These are phyloP conservation scores for Periphyllus acericola DNA, from an alignment of 2,888 invertebrate species.

Conservation along the genomic window DNA sequence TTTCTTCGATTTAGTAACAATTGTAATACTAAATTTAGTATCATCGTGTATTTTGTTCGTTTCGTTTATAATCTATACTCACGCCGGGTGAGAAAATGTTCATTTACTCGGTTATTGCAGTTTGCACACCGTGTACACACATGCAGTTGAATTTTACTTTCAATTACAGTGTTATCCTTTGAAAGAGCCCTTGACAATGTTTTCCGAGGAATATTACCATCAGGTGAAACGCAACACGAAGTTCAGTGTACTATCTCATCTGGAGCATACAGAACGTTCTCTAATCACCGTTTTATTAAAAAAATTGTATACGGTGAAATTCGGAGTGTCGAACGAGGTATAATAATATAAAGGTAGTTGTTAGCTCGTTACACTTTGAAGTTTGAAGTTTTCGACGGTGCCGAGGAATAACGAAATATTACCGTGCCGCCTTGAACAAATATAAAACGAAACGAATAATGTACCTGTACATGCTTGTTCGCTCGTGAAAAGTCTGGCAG, in stretches of 20 bases:
- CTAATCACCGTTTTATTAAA: conserved; percentile 28
- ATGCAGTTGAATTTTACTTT: too few relatives aligned
- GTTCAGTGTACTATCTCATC: background rate
- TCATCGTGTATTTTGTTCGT: too few relatives aligned
- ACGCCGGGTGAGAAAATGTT: too few relatives aligned
- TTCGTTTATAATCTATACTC: too few relatives aligned
- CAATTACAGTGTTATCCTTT: too few relatives aligned
- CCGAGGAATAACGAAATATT: background rate
- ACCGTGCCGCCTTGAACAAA: background rate
- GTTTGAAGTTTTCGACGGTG: background rate
- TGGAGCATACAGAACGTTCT: background rate
- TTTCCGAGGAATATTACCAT: background rate
- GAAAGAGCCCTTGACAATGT: background rate
- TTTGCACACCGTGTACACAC: too few relatives aligned
- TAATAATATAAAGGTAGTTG: background rate
- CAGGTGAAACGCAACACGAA: background rate
- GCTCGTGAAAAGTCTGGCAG: background rate
- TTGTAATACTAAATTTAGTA: too few relatives aligned
- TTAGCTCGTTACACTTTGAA: background rate
- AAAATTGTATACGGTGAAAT: background rate
- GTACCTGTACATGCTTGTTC: background rate
- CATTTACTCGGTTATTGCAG: too few relatives aligned
- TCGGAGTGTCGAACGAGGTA: background rate
- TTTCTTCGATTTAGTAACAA: too few relatives aligned
- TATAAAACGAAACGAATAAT: background rate